Evolutionary conservation across 2,888 invertebrate genomes (phyloP).

Genomic region (Microctonus hyperodae): DNA sequence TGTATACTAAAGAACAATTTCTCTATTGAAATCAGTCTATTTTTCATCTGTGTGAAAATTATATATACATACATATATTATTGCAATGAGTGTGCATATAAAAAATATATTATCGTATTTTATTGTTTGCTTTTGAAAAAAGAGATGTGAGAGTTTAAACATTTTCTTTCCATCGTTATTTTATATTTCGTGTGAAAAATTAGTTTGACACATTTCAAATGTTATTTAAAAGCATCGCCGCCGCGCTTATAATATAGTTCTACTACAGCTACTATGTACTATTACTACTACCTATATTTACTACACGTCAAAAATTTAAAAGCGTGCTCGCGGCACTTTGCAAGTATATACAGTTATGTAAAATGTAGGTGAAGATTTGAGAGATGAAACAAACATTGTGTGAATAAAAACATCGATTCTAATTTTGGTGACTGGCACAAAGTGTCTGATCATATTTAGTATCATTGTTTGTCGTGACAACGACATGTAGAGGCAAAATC

Average conservation of each 20-base stretch:
- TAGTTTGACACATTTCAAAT: slow-evolving; percentile 6
- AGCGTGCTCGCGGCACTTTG: neutral
- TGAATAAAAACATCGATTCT: slow-evolving; percentile 15
- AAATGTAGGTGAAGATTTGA: neutral
- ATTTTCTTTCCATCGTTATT: neutral
- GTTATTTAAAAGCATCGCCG: slow-evolving; percentile 22
- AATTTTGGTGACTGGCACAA: slow-evolving; percentile 32
- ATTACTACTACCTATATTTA: no score
- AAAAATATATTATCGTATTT: neutral
- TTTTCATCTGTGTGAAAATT: neutral
- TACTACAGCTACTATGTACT: slow-evolving; percentile 12
- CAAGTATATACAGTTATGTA: neutral
- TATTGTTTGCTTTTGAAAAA: neutral
- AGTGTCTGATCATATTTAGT: neutral
- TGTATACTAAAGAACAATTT: neutral
- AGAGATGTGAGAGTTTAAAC: neutral
- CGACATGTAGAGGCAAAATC: slow-evolving; percentile 29
- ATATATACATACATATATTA: neutral
- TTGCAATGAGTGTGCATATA: neutral
- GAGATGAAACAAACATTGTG: neutral
- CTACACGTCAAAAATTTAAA: no score
- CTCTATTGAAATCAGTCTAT: neutral
- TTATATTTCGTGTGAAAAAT: slow-evolving; percentile 1
- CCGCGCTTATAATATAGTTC: slow-evolving; percentile 10
- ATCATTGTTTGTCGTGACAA: slow-evolving; percentile 21